Evolutionary conservation across 2,888 invertebrate species (phyloP), one percentile per base, ranked within the genome.

Genomic region (Cryptus viduatorius): DNA sequence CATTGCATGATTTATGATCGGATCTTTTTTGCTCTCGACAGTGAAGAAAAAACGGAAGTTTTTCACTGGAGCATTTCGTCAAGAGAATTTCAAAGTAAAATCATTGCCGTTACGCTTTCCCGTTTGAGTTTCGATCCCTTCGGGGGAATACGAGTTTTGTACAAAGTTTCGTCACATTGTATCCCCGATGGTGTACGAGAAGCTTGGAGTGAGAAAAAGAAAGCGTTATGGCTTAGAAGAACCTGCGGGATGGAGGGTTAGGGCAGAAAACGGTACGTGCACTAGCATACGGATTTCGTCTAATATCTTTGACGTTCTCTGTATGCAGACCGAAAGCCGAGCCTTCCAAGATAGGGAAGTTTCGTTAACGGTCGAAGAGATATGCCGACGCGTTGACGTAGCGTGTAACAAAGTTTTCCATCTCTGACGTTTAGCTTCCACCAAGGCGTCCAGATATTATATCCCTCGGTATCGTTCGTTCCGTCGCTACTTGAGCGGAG

Each of bases 101-200:
- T 86, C 75, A 29, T 37, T 69, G 12, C 44, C 29, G 78, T 87
- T 86, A 88, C 81, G 85, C 65, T 56, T 44, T 78, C 67, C 76
- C 84, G 83, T 88, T 89, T 84, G 76, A 82, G 86, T 88, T 89
- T 82, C 73, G 72, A 88, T 83, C 79, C 61, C 61, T 79, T 48
- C 24, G 50, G 53, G 37, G 19, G 29, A 67, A 37, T 37, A 75
- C 48, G 31, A 12, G 7, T 64, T 24, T 37, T 19, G 46, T 19
- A 10, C 71, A 46, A 73, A 73, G 46, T 73, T 73, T 73, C 59
- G 56, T 75, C 77, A n/a, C 31, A 71, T 44, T 42, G 71, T 71
- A 24, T 67, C 50, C 24, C 53, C 50, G 67, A 61, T n/a, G 37
- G 37, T 29, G 48, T 24, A 19, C 46, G 46, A 29, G 37, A 14